phyloP scores from a whole-genome alignment of 1,140 invertebrate genomes.

The Adelges cooleyi region DNA sequence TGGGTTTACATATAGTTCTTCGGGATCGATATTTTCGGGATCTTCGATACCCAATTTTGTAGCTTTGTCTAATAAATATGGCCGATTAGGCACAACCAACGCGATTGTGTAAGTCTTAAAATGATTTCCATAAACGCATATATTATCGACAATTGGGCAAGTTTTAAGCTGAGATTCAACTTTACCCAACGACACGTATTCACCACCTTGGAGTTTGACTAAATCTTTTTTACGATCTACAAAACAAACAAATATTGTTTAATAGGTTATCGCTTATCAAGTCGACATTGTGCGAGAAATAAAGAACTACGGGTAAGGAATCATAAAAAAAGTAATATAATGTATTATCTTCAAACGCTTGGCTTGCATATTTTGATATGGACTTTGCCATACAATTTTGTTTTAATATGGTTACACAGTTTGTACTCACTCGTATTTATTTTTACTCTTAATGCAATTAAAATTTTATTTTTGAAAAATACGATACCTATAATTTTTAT shows the following conservation, averaged over 20 bases:
- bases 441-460: too few species aligned
- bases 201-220: conserved; percentile 92
- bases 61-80: conserved; percentile 56
- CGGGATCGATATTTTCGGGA: conserved; percentile 47
- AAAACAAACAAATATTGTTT: background rate
- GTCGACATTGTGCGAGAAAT: too few species aligned
- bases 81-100: conserved; percentile 76
- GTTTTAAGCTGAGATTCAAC: conserved; percentile 83
- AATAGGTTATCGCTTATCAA: too few species aligned
- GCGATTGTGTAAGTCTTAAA: conserved; percentile 77
- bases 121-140: conserved; percentile 85
- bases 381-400: too few species aligned
- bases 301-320: too few species aligned
- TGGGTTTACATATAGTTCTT: conserved; percentile 60
- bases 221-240: conserved; percentile 95
- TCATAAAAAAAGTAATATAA: too few species aligned
- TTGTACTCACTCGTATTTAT: too few species aligned
- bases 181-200: conserved; percentile 82
- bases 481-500: conserved; percentile 94
- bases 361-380: too few species aligned
- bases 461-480: background rate
- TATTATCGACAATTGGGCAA: conserved; percentile 85
- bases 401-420: too few species aligned
- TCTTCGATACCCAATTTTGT: conserved; percentile 43
- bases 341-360: too few species aligned